phyloP scores from a whole-genome alignment of 1,140 invertebrate species.

The Onthophagus taurus region DNA sequence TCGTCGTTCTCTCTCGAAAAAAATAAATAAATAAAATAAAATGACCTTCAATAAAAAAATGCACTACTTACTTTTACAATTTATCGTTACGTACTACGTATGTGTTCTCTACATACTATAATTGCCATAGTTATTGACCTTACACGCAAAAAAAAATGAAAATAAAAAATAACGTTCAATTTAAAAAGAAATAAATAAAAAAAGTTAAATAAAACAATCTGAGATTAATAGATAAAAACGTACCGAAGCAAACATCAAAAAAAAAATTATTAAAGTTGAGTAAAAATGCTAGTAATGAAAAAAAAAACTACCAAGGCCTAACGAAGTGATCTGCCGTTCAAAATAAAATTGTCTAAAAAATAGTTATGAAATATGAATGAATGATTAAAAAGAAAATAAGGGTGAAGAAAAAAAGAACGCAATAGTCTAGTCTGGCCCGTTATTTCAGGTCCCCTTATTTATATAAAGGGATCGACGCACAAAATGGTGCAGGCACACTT shows the following conservation, averaged over 20 bases:
- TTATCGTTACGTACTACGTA: too few relatives aligned
- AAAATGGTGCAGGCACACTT: conserved; percentile 22
- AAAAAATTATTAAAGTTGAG: conserved; percentile 3
- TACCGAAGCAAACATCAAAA: background rate
- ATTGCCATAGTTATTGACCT: conserved; percentile 15
- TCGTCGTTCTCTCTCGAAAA: too few relatives aligned
- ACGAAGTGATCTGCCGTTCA: conserved; percentile 21
- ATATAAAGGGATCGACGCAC: conserved; percentile 25
- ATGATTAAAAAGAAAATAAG: conserved; percentile 17
- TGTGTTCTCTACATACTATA: conserved; percentile 14
- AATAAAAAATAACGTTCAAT: too few relatives aligned
- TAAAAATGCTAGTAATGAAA: conserved; percentile 4
- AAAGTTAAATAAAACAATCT: conserved; percentile 6
- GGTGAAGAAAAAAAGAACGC: conserved; percentile 2
- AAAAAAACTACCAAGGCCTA: conserved; percentile 22
- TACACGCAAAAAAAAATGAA: too few relatives aligned
- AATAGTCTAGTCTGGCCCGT: conserved; percentile 14
- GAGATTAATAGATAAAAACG: too few relatives aligned
- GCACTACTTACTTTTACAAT: conserved; percentile 16
- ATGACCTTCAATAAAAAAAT: too few relatives aligned
- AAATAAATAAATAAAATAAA: too few relatives aligned
- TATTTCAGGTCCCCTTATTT: conserved; percentile 19
- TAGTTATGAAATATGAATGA: conserved; percentile 23
- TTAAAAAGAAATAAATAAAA: conserved; percentile 11
- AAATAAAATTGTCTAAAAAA: background rate